Base-by-base conservation (phyloP, 2,888 invertebrate species). In the Agrochola lota region DNA sequence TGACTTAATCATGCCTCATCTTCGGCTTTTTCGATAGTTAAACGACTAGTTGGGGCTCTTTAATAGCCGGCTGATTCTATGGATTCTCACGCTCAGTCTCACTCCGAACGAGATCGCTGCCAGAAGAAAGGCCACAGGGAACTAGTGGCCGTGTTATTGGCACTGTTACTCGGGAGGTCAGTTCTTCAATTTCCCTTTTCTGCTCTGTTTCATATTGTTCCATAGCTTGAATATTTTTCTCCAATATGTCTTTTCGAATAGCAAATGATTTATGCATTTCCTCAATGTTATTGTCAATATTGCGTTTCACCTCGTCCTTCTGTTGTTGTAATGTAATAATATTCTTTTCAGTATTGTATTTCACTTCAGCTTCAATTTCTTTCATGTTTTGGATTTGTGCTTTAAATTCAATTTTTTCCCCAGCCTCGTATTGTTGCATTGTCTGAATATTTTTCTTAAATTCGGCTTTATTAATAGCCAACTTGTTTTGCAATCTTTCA, bases 141-240 rank as follows among this genome's bases (percentile, higher is more conserved):
- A 26, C 7, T 3, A 6, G 57, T 5, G 35, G 30, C 43, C 43
- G n/a, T 30, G 11, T 66, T 64, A 23, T 46, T 74, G 26, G 52
- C 26, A 35, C 20, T 73, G 40, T 64, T 74, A 35, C 23, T 52
- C 15, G 43, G 35, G n/a, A 12, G 17, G 5, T 66, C 59, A 60
- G 30, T 62, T 12, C 35, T 40, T 74, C 60, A 30, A 30, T 63
- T 40, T 74, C 40, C 11, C 8, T 57, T 68, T 62, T 79, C 6
- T 81, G 62, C 6, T 67, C 30, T n/a, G 35, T 67, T 62, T 62
- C 62, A 3, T n/a, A 0, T 63, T 49, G 40, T 59, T 81, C 23
- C 67, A 81, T 68, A 23, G 20, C 46, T 74, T 67, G 17, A 57
- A 73, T 79, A 49, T 62, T 40, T 67, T 81, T 62, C 11, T 60